Evolutionary conservation across 2,888 invertebrate species (phyloP), one percentile per base, ranked within the genome.

Genomic region (Yponomeuta plumbellus): DNA sequence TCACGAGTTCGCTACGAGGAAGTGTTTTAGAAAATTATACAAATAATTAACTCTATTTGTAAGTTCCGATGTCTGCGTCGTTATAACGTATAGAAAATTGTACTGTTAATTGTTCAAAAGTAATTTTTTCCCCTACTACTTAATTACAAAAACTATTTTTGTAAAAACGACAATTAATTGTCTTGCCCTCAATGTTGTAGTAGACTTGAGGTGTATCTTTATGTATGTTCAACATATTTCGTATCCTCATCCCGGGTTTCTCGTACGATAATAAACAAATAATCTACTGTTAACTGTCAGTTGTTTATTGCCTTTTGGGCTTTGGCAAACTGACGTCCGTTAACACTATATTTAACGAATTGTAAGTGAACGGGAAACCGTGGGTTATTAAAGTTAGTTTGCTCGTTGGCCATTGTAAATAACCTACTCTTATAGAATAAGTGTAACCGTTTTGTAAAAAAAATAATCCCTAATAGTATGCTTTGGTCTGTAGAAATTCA

Each of bases 11-110:
- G 23, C n/a, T 21, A 21, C 23, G 59, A 1, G 20, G 59, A 23
- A 44, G 8, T 64, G 44, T 64, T 64, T 61, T 64, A 64, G 64
- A 44, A 20, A 64, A 64, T 20, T 64, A 64, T 64, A 64, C 64
- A 64, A 52, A 34, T 34, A 34, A 34, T 5, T 26, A 26, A 17
- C 6, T 61, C 11, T 61, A 61, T 61, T 22, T 57, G 57, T 57
- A n/a, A n/a, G 57, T 34, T 10, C 34, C 34, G 34, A 5, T 8
- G 34, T 34, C 34, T 34, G 34, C 34, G 34, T 34, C 34, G 34
- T 34, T 34, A 34, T 34, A 34, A 34, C 34, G 34, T 34, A 34
- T 22, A 58, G 20, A 58, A 58, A 22, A 22, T 20, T 58, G 11
- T 13, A 22, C 10, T 22, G 58, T 58, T 58, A 58, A 58, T 58